Conservation (phyloP, 2,113 vertebrate genomes). For the Pantherophis guttatus region DNA sequence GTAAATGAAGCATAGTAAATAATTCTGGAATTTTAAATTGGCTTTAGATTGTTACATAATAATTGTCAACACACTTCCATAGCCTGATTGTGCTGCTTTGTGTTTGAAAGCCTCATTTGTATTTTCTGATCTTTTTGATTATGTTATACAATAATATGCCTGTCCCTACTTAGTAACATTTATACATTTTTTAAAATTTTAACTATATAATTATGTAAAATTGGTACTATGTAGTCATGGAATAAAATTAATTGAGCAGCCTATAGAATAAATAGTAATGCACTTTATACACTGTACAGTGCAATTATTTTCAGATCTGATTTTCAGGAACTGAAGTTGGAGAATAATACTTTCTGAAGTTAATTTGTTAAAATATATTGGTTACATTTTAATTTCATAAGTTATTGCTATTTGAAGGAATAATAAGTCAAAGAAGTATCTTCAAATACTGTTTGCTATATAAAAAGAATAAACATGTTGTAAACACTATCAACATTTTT, state of each 20-base stretch:
- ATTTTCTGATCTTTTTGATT: background rate
- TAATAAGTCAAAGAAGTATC: background rate
- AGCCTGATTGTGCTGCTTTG: background rate
- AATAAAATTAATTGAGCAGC: background rate
- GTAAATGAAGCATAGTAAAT: constrained; percentile 20
- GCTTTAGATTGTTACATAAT: constrained; percentile 37
- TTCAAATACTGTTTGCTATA: background rate
- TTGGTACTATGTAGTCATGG: background rate
- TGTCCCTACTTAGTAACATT: background rate
- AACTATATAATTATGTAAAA: background rate
- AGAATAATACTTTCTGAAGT: background rate
- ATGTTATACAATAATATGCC: accelerated
- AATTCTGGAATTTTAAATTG: constrained; percentile 11
- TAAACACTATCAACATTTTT: background rate
- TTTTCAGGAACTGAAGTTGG: background rate
- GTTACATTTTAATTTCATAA: background rate
- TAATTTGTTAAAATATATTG: background rate
- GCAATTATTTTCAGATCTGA: background rate
- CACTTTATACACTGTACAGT: background rate
- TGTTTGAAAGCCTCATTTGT: background rate
- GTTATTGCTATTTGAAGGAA: background rate
- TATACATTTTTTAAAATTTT: background rate
- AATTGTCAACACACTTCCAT: constrained; percentile 17
- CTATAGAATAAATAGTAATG: background rate
- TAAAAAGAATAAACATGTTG: constrained; percentile 9